These are phyloP conservation scores for Colletes gigas DNA, from an alignment of 1,140 invertebrate genomes.

Conservation along the genomic window DNA sequence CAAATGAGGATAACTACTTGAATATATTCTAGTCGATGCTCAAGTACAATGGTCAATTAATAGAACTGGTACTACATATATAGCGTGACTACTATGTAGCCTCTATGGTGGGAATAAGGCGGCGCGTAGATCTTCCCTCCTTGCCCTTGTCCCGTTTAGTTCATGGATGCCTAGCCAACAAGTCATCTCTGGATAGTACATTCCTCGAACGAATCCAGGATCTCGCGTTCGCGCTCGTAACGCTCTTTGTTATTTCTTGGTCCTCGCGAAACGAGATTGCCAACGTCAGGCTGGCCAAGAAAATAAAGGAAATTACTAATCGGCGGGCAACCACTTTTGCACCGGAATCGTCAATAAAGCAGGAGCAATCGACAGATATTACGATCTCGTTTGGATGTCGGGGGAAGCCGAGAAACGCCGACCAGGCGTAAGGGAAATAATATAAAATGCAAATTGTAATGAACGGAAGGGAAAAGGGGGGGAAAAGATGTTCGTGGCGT, in stretches of 20 bases:
- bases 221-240: too few species aligned
- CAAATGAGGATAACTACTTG: too few species aligned
- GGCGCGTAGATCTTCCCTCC: too few species aligned
- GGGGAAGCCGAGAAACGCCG: neutral
- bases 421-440: constrained; percentile 21
- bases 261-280: constrained; percentile 2
- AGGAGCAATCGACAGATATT: constrained; percentile 47
- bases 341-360: constrained; percentile 50
- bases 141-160: too few species aligned
- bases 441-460: constrained; percentile 39
- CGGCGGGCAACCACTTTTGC: constrained; percentile 38
- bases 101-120: too few species aligned
- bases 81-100: too few species aligned
- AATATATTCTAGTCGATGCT: too few species aligned
- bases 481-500: neutral
- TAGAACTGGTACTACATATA: too few species aligned
- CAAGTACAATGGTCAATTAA: too few species aligned
- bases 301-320: constrained; percentile 5
- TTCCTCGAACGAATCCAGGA: too few species aligned
- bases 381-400: constrained; percentile 61
- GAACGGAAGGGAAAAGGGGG: neutral
- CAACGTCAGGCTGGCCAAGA: neutral
- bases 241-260: neutral
- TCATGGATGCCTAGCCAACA: too few species aligned
- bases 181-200: too few species aligned